These are phyloP conservation scores for Cairina moschata DNA, from an alignment of 2,113 vertebrate species.

Conservation along the genomic window DNA sequence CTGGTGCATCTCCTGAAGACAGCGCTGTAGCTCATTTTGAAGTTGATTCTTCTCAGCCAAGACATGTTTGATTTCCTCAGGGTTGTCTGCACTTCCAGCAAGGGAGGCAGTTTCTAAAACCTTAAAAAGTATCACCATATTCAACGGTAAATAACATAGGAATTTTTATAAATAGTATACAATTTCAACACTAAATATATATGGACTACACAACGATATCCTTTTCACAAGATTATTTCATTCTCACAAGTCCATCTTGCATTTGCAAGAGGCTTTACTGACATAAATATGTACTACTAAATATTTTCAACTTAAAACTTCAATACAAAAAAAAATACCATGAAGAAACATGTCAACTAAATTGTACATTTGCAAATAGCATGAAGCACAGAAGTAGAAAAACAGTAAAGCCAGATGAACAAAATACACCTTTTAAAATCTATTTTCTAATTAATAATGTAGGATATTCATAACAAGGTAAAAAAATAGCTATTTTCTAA, in stretches of 20 bases:
- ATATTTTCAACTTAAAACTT: background rate
- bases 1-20: slow-evolving; percentile 84
- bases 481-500: background rate
- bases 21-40: slow-evolving; percentile 79
- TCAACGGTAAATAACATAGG: background rate
- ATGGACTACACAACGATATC: background rate
- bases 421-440: background rate
- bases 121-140: background rate
- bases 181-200: background rate
- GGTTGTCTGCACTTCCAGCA: slow-evolving; percentile 29
- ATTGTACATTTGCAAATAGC: background rate
- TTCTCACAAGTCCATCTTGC: background rate
- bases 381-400: background rate
- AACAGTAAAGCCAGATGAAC: background rate
- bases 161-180: background rate
- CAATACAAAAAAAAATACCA: background rate
- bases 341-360: background rate
- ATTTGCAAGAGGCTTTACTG: background rate
- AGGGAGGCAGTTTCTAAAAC: slow-evolving; percentile 64
- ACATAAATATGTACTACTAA: background rate
- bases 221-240: background rate
- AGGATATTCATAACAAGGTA: background rate
- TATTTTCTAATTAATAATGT: background rate
- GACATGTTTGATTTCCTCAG: slow-evolving; percentile 57
- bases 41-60: slow-evolving; percentile 77